A percentile compares a stretch with the other conserved stretches of the same genome.
Evolutionary conservation across 2,113 vertebrate species (phyloP).

Genomic region (Mormyrus lacerda): DNA sequence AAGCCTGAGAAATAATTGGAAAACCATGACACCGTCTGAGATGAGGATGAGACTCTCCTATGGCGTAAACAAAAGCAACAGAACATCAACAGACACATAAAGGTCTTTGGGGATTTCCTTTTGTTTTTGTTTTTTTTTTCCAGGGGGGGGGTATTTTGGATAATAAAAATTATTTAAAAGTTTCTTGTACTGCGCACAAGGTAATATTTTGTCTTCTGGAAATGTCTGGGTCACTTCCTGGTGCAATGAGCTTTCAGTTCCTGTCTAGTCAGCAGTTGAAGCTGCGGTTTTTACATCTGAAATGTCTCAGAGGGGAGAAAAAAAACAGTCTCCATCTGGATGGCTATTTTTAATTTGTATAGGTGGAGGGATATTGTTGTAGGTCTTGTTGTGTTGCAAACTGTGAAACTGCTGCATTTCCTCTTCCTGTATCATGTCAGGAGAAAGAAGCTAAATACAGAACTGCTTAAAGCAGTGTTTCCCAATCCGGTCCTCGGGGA

Average conservation of each 20-base stretch:
- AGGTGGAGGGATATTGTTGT: not conserved
- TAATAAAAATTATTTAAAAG: not conserved
- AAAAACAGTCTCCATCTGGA: not conserved
- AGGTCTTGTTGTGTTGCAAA: not conserved
- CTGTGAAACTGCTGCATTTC: not conserved
- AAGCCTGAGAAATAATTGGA: not conserved
- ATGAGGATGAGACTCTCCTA: not conserved
- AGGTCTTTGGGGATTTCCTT: not conserved
- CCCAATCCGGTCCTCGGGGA: not conserved
- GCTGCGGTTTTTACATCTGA: not conserved
- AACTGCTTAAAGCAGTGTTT: not conserved
- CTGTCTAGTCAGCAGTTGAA: not conserved
- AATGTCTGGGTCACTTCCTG: not conserved
- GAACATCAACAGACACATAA: not conserved
- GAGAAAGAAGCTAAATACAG: not conserved
- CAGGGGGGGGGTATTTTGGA: not conserved
- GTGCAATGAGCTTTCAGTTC: not conserved
- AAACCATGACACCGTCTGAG: not conserved
- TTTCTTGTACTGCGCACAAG: not conserved
- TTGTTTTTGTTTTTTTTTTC: not conserved
- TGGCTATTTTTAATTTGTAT: not conserved
- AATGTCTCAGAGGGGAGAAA: not conserved
- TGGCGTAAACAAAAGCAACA: not conserved
- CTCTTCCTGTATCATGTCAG: not conserved
- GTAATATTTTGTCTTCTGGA: not conserved